phyloP scores from a whole-genome alignment of 2,888 invertebrate genomes.

The Chydorus sphaericus region DNA sequence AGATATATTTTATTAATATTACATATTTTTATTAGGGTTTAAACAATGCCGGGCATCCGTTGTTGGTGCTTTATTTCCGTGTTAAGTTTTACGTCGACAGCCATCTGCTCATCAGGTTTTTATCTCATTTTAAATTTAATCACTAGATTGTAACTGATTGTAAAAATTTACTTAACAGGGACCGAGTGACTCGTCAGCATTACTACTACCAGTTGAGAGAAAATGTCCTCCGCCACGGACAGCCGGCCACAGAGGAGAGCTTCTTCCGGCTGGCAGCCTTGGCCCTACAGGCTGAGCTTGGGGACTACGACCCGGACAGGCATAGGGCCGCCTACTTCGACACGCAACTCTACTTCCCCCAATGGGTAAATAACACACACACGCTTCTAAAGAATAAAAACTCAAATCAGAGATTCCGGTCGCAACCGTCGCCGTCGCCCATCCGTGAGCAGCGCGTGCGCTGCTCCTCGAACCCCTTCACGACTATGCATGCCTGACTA shows the following conservation, averaged over 20 bases:
- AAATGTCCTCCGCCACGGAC: constrained; percentile 45
- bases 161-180: constrained; percentile 33
- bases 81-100: constrained; percentile 91
- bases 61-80: constrained; percentile 74
- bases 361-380: constrained; percentile 30
- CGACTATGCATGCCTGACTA: no score
- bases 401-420: not conserved
- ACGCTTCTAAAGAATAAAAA: not conserved
- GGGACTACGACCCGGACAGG: constrained; percentile 49
- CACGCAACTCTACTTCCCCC: constrained; percentile 70
- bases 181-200: constrained; percentile 79
- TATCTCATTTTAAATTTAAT: constrained; percentile 9
- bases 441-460: not conserved
- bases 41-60: constrained; percentile 77
- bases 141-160: not conserved
- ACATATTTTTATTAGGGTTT: constrained; percentile 48
- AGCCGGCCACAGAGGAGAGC: constrained; percentile 37
- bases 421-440: not conserved
- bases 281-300: constrained; percentile 83
- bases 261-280: constrained; percentile 69
- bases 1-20: not conserved
- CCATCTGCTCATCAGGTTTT: constrained; percentile 62
- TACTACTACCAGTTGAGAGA: constrained; percentile 89
- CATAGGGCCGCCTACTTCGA: constrained; percentile 47
- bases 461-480: no score